Conservation (phyloP, 2,797 vertebrate genomes). For the Perodicticus potto region DNA sequence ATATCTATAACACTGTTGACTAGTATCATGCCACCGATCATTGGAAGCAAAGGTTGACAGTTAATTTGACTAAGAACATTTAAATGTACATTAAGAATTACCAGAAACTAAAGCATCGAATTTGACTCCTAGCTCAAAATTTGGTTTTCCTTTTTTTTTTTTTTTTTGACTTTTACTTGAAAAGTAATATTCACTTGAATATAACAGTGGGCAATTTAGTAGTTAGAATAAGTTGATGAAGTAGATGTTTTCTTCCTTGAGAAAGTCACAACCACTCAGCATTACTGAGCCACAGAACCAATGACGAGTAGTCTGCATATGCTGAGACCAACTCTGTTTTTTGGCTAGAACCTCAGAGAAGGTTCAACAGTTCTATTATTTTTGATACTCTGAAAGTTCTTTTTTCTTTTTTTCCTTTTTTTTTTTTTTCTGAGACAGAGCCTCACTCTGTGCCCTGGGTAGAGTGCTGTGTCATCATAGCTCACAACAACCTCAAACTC, state of each 20-base stretch:
- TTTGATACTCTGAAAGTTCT: neutral
- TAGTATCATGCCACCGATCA: neutral
- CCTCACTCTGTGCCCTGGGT: too few species aligned
- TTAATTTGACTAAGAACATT: neutral
- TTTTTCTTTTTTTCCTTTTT: neutral
- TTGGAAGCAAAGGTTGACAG: neutral
- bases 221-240: constrained; percentile 1
- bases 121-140: neutral
- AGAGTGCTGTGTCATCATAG: too few species aligned
- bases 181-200: neutral
- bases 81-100: neutral
- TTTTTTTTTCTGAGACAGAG: too few species aligned
- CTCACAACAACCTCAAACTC: too few species aligned
- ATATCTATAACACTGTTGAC: neutral
- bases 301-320: neutral
- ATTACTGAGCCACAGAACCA: neutral
- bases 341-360: neutral
- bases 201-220: neutral
- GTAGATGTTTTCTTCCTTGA: neutral
- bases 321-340: neutral
- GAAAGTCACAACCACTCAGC: neutral
- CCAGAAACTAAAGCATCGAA: neutral
- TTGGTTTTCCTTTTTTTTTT: neutral
- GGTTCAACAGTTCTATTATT: neutral
- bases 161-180: neutral